phyloP scores from a whole-genome alignment of 2,113 vertebrate species.

The Gallinago undulata region DNA sequence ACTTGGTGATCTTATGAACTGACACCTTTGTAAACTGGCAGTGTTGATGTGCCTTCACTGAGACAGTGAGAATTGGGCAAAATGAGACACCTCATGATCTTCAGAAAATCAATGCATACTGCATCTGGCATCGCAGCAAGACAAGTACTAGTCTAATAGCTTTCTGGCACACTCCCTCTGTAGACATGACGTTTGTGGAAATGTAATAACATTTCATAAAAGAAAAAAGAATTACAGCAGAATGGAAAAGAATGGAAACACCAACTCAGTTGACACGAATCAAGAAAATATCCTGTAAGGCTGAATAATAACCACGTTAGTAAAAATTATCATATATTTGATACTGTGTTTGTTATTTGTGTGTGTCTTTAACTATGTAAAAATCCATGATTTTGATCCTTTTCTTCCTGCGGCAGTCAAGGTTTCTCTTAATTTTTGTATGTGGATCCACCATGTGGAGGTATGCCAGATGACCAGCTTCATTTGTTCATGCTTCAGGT shows the following conservation, averaged over 20 bases:
- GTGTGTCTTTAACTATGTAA: rapidly evolving
- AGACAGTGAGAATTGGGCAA: background rate
- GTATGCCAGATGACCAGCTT: background rate
- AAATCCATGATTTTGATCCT: background rate
- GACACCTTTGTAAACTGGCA: background rate
- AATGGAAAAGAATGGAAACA: background rate
- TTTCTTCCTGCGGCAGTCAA: background rate
- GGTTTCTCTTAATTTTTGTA: background rate
- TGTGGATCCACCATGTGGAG: background rate
- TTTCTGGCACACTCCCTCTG: conserved; percentile 54
- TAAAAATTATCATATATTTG: background rate
- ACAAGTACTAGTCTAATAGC: conserved; percentile 51
- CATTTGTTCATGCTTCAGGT: rapidly evolving
- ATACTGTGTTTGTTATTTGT: background rate
- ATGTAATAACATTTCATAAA: conserved; percentile 69
- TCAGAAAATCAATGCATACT: conserved; percentile 60
- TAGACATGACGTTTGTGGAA: conserved; percentile 72
- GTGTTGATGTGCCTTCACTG: background rate
- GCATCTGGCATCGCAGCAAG: conserved; percentile 54
- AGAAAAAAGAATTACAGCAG: conserved; percentile 51
- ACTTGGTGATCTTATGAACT: conserved; percentile 17
- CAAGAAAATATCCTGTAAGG: background rate
- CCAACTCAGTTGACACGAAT: background rate
- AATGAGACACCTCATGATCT: conserved; percentile 59
- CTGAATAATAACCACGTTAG: background rate